Base-by-base conservation (phyloP, 2,113 vertebrate genomes). In the Mirza zaza region DNA sequence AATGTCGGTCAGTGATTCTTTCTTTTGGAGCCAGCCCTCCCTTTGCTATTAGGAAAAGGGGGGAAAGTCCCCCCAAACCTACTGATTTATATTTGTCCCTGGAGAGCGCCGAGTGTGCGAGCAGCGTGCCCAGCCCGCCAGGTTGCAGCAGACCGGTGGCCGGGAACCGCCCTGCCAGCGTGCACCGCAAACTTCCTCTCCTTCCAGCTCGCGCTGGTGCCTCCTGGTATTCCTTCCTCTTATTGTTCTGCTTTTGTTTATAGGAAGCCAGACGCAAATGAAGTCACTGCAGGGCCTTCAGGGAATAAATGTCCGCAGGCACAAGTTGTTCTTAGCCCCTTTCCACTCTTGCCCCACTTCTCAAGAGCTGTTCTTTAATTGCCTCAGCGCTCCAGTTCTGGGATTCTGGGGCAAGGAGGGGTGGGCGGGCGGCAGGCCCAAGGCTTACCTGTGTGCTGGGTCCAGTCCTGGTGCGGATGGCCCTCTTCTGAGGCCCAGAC, bases 231-330 rank as follows among this genome's bases (percentile, higher is more conserved):
- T 97, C 96, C 97, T 98, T 98, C 97, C 98, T 98, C 97, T 98
- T 96, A 98, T 98, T 98, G 98, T 98, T 97, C 86, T 90, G 96
- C 83, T 95, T 97, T 97, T 98, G 98, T 97, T 97, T 97, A 90
- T 97, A 97, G 97, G 97, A 98, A 98, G 96, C 93, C 94, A 93
- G 94, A 93, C 92, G 85, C 83, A 90, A 95, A 95, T 36, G 93
- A 87, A 95, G 95, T 90, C 70, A 39, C 57, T 68, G 71, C 55
- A n/a, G 87, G 91, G 87, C 81, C 90, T 39, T 68, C 48, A 68
- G 91, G 96, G 91, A 96, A 89, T 87, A 70, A 90, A 97, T 90
- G 84, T 91, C 91, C 82, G 1, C 52, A 95, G 88, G 95, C 93
- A 95, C 95, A 96, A 0, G 77, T 65, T 95, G 97, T 97, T 95